Conservation (phyloP, 2,797 vertebrate genomes). For the Channa striata region DNA sequence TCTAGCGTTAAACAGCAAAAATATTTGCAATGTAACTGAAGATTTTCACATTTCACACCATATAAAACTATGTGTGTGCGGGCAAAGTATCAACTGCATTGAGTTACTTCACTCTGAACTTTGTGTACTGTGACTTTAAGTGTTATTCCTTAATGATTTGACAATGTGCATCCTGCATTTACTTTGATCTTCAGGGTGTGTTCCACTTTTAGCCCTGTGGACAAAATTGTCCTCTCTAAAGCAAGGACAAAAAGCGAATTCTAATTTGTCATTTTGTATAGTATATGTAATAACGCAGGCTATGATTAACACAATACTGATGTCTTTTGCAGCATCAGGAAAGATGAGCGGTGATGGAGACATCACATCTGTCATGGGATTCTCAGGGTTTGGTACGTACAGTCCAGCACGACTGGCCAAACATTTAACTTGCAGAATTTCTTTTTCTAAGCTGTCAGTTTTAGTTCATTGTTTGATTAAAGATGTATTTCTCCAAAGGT, state of each 20-base stretch:
- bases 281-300: background rate
- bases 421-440: background rate
- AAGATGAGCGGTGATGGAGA: conserved; percentile 69
- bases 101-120: background rate
- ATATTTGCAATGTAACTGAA: too few species aligned
- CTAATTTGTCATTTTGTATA: background rate
- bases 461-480: background rate
- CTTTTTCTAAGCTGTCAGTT: background rate
- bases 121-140: background rate
- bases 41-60: background rate
- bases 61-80: too few species aligned
- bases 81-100: too few species aligned
- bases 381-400: conserved; percentile 86
- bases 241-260: too few species aligned
- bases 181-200: background rate
- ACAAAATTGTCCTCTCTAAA: too few species aligned
- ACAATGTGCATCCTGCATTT: background rate
- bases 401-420: background rate
- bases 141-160: too few species aligned
- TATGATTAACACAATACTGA: background rate
- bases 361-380: conserved; percentile 85
- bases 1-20: too few species aligned
- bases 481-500: conserved; percentile 75
- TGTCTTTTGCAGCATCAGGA: conserved; percentile 41
- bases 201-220: too few species aligned